A percentile compares a stretch with the other conserved stretches of the same genome.
Conservation (phyloP, 2,797 vertebrate species). For the Phyllotis vaccarum region DNA sequence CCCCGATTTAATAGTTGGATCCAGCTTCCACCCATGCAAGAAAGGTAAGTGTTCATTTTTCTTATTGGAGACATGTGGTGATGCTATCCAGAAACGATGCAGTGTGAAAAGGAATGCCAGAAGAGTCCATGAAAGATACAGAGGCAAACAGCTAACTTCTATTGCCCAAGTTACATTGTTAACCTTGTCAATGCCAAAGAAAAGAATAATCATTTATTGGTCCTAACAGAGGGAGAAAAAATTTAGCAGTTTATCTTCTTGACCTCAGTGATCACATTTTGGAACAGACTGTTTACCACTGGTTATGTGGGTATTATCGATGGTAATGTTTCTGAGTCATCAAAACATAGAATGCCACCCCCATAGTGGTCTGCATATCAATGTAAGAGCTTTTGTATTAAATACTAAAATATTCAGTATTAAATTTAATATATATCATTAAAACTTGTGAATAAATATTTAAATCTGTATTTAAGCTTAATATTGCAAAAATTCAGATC, state of each 20-base stretch:
- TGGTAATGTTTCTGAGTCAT: slow-evolving; percentile 4
- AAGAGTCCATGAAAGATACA: background rate
- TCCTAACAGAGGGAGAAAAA: slow-evolving; percentile 36
- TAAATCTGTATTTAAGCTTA: slow-evolving; percentile 26
- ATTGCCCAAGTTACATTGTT: background rate
- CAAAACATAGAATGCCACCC: slow-evolving; percentile 26
- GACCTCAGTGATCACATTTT: slow-evolving; percentile 57
- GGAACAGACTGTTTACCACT: background rate
- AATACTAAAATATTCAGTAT: background rate
- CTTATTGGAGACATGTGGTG: slow-evolving; percentile 70
- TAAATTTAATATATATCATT: background rate
- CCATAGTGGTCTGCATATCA: slow-evolving; percentile 14
- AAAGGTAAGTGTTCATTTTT: slow-evolving; percentile 92
- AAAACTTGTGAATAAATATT: background rate
- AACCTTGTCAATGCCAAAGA: slow-evolving; percentile 16
- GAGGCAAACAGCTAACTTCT: background rate
- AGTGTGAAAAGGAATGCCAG: slow-evolving; percentile 26
- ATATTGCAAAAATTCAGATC: background rate
- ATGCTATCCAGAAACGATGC: slow-evolving; percentile 57
- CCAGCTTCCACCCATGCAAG: slow-evolving; percentile 99
- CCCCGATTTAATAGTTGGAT: slow-evolving; percentile 99
- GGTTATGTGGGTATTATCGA: background rate
- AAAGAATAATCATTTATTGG: slow-evolving; percentile 47
- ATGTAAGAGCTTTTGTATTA: slow-evolving; percentile 36
- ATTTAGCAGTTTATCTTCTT: slow-evolving; percentile 18